Percentiles rank a stretch among this genome's conserved stretches.
These are phyloP conservation scores for Anarsia innoxiella DNA, from an alignment of 2,888 invertebrate genomes.

Conservation along the genomic window DNA sequence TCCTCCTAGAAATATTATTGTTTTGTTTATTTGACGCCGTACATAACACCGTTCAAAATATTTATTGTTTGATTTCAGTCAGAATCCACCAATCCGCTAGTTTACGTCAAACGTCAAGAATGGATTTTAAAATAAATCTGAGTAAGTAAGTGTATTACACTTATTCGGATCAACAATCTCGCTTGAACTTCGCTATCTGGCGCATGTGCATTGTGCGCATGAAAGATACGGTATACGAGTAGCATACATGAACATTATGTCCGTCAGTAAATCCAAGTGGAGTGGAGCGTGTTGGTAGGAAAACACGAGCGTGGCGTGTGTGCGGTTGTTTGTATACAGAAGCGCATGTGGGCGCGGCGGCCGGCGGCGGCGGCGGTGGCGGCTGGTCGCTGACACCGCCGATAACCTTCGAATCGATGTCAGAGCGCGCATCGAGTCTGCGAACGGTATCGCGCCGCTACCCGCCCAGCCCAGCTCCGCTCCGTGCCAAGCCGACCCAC, in stretches of 20 bases:
- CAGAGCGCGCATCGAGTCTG: constrained; percentile 49
- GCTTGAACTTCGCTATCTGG: constrained; percentile 47
- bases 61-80: too few species aligned
- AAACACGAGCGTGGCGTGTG: constrained; percentile 27
- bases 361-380: constrained; percentile 18
- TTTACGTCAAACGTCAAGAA: too few species aligned
- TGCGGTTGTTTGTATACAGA: constrained; percentile 57
- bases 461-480: neutral
- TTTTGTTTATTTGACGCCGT: too few species aligned
- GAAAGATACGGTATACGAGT: constrained; percentile 33
- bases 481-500: too few species aligned
- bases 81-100: too few species aligned
- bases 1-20: too few species aligned
- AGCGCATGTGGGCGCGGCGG: constrained; percentile 59
- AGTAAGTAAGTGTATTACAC: too few species aligned
- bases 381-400: constrained; percentile 68
- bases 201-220: constrained; percentile 38
- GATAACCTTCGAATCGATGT: constrained; percentile 70
- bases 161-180: constrained; percentile 39
- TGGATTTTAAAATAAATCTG: too few species aligned
- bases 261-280: neutral
- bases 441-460: constrained; percentile 38
- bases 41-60: too few species aligned
- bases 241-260: constrained; percentile 5
- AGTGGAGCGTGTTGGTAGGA: neutral